Conservation (phyloP, 2,113 vertebrate species). For the Rhinoptilus africanus region DNA sequence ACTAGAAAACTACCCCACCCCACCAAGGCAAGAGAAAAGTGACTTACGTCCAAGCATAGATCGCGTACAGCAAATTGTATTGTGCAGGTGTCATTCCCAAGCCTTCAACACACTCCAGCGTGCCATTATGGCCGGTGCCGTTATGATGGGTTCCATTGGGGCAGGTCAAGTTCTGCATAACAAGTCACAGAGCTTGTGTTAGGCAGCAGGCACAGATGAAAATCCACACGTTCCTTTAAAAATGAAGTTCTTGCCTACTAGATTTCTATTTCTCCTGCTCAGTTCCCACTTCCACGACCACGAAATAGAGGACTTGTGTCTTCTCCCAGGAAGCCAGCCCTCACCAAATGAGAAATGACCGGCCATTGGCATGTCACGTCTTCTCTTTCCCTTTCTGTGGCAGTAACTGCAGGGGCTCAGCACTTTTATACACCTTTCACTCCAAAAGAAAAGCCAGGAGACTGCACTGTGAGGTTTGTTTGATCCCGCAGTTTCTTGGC, state of each 20-base stretch:
- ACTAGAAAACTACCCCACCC: not conserved
- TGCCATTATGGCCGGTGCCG: conserved; percentile 43
- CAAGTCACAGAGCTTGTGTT: not conserved
- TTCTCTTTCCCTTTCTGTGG: not conserved
- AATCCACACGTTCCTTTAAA: not conserved
- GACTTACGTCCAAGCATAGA: conserved; percentile 81
- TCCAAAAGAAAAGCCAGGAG: not conserved
- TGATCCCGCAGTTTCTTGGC: not conserved
- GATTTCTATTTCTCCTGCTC: not conserved
- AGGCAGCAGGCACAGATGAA: not conserved
- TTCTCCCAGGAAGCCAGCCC: not conserved
- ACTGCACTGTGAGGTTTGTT: not conserved
- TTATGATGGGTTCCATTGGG: conserved; percentile 62
- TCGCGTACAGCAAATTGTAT: conserved; percentile 80
- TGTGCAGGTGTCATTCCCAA: conserved; percentile 82
- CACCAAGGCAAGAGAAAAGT: not conserved
- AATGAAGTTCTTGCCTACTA: not conserved
- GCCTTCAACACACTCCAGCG: conserved; percentile 72
- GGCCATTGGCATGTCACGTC: accelerated
- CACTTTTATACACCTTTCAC: not conserved
- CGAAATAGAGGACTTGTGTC: not conserved
- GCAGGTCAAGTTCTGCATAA: conserved; percentile 79
- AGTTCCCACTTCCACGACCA: not conserved
- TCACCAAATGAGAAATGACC: not conserved
- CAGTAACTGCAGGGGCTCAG: not conserved